phyloP scores from a whole-genome alignment of 2,888 invertebrate species.

The Pseudoips prasinana region DNA sequence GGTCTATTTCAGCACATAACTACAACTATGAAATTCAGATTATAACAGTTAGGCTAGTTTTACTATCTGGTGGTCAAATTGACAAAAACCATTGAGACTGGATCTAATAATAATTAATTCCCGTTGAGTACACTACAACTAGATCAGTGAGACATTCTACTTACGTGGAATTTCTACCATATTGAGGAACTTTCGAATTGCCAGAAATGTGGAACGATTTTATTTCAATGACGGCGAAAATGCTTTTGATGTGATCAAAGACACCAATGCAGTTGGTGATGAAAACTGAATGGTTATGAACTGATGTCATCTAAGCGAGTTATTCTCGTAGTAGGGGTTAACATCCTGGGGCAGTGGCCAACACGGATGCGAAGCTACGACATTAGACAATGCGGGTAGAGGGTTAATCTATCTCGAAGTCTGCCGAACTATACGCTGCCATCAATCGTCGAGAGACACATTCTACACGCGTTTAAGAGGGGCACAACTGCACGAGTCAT shows the following conservation, averaged over 20 bases:
- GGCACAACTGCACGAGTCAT: slow-evolving; percentile 2
- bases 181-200: too few relatives aligned
- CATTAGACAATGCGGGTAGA: slow-evolving; percentile 33
- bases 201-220: too few relatives aligned
- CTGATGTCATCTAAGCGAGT: slow-evolving; percentile 30
- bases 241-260: not conserved
- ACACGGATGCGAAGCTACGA: slow-evolving; percentile 53
- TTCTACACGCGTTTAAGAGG: slow-evolving; percentile 24
- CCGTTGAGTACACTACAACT: too few relatives aligned
- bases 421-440: not conserved
- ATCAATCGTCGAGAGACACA: slow-evolving; percentile 25
- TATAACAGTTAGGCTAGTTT: too few relatives aligned
- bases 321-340: slow-evolving; percentile 37
- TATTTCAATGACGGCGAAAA: too few relatives aligned
- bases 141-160: too few relatives aligned
- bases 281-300: slow-evolving; percentile 12
- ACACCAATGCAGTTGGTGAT: slow-evolving; percentile 1
- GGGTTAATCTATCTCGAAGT: slow-evolving; percentile 20
- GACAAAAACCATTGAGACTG: too few relatives aligned
- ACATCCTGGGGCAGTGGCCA: slow-evolving; percentile 39
- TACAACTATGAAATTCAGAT: too few relatives aligned
- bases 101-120: too few relatives aligned
- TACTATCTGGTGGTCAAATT: too few relatives aligned
- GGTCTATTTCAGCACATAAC: too few relatives aligned
- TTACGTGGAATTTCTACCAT: too few relatives aligned